Conservation (phyloP, 2,113 vertebrate species). For the Esox niger region DNA sequence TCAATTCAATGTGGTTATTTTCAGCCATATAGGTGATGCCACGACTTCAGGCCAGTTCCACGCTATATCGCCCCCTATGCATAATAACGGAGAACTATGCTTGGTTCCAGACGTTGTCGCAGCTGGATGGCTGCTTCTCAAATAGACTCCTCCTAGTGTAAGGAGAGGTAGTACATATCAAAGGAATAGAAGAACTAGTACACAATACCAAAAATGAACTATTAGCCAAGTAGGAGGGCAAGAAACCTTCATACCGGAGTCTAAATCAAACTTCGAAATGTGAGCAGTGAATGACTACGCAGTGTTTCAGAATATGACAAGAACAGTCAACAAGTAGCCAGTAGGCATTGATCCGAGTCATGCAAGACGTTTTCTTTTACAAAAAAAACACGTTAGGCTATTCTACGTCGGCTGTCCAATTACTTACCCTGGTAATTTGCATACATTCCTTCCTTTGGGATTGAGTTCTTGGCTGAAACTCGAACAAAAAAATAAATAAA, state of each 20-base stretch:
- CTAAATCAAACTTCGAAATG: not conserved
- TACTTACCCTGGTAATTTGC: constrained; percentile 73
- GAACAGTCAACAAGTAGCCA: not conserved
- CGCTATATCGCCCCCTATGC: constrained; percentile 58
- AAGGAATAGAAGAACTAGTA: too few species aligned
- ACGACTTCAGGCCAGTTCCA: constrained; percentile 31
- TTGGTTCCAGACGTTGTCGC: constrained; percentile 65
- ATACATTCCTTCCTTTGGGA: constrained; percentile 77
- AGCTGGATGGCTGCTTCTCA: constrained; percentile 59
- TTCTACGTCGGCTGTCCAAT: not conserved
- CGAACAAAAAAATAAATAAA: constrained; percentile 62
- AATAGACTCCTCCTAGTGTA: constrained; percentile 40
- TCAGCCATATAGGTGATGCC: constrained; percentile 34
- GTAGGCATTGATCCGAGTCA: not conserved
- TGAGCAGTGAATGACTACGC: not conserved
- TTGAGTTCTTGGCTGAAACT: constrained; percentile 70
- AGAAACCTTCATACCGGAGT: not conserved
- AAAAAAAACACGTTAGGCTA: constrained; percentile 12
- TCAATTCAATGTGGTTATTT: not conserved
- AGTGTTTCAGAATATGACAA: not conserved
- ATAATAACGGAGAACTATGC: not conserved
- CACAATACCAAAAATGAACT: not conserved
- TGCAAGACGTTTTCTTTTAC: not conserved
- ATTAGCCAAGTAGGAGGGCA: not conserved
- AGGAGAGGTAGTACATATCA: constrained; percentile 15